These are phyloP conservation scores for Zaprionus tsacasi DNA, from an alignment of 1,140 invertebrate species.

Conservation along the genomic window DNA sequence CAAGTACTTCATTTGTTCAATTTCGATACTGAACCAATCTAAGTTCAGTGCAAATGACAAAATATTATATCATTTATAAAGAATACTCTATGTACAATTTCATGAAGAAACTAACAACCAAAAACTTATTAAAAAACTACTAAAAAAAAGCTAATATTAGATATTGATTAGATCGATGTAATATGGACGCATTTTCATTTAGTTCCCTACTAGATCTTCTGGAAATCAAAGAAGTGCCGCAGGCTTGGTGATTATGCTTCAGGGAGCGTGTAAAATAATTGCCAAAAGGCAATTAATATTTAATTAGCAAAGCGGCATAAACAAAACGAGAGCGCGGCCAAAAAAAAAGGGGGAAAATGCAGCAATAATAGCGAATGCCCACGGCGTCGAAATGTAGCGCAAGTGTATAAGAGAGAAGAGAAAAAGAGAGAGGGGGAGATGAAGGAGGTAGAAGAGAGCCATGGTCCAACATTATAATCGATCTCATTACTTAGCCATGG, in stretches of 20 bases:
- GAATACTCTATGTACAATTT: background rate
- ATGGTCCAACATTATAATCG: slow-evolving; percentile 55
- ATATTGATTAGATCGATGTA: background rate
- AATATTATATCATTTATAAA: background rate
- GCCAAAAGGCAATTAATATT: slow-evolving; percentile 60
- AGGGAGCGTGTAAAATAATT: slow-evolving; percentile 41
- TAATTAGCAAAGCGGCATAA: slow-evolving; percentile 60
- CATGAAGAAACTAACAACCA: too few relatives aligned
- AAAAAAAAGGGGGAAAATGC: slow-evolving; percentile 31
- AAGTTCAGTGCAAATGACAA: background rate
- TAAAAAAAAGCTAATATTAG: background rate
- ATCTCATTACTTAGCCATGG: slow-evolving; percentile 79
- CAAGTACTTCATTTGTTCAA: slow-evolving; percentile 66
- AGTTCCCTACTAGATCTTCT: background rate
- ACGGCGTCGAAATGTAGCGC: slow-evolving; percentile 48
- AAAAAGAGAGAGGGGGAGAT: slow-evolving; percentile 31
- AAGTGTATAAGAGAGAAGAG: slow-evolving; percentile 36
- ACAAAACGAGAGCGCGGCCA: slow-evolving; percentile 25
- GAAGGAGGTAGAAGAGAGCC: slow-evolving; percentile 27
- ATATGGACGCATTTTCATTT: background rate
- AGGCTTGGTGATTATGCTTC: slow-evolving; percentile 8
- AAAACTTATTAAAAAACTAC: too few relatives aligned
- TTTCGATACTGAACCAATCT: background rate
- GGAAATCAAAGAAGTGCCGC: background rate
- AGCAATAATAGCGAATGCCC: slow-evolving; percentile 44